A percentile compares a stretch with the other conserved stretches of the same genome.
Conservation (phyloP, 1,140 invertebrate species). For the Pseudomyrmex concolor region DNA sequence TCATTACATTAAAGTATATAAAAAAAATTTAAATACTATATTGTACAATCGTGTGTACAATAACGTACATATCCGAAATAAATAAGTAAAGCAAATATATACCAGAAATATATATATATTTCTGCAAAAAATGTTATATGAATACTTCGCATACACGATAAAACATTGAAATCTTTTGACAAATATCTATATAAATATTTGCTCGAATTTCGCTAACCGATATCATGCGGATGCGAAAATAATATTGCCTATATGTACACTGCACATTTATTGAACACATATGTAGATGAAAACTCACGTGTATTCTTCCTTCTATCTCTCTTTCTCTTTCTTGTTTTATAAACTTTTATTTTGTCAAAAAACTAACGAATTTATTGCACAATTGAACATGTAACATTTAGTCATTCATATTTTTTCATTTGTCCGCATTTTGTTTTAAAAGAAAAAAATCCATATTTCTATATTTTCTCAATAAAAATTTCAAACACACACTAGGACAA, state of each 20-base stretch:
- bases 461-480: background rate
- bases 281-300: background rate
- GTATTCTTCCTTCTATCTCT: background rate
- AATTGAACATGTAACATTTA: too few relatives aligned
- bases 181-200: background rate
- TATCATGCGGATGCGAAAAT: background rate
- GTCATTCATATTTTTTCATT: background rate
- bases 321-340: background rate
- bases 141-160: background rate
- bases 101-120: background rate
- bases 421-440: background rate
- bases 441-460: background rate
- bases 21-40: background rate
- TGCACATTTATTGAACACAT: slow-evolving; percentile 11
- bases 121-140: background rate
- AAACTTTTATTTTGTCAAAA: background rate
- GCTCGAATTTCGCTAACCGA: background rate
- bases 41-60: background rate
- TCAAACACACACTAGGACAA: background rate
- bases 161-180: background rate
- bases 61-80: slow-evolving; percentile 13
- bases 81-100: background rate
- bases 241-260: slow-evolving; percentile 20
- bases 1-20: background rate
- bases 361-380: too few relatives aligned